phyloP scores from a whole-genome alignment of 2,113 vertebrate genomes.

The Bucco capensis region DNA sequence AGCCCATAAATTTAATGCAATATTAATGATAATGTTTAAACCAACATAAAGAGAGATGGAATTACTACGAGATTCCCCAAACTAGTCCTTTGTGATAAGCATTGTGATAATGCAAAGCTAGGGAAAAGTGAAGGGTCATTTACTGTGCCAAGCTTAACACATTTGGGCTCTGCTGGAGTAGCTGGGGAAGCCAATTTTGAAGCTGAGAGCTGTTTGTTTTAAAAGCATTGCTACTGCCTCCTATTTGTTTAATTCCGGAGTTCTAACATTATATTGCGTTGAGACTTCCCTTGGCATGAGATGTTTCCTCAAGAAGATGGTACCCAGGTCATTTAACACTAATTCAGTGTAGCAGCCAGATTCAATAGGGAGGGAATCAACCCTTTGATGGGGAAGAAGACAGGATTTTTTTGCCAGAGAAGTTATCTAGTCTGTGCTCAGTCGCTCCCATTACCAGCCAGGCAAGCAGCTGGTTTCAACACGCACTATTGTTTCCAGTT shows the following conservation, averaged over 20 bases:
- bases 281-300: conserved; percentile 27
- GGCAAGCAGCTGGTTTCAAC: conserved; percentile 60
- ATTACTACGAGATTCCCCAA: conserved; percentile 8
- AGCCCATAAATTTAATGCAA: background rate
- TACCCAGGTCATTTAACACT: conserved; percentile 36
- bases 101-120: conserved; percentile 22
- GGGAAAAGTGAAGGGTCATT: conserved; percentile 49
- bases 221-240: conserved; percentile 50
- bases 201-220: conserved; percentile 61
- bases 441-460: background rate
- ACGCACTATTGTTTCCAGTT: conserved; percentile 59
- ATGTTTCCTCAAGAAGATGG: conserved; percentile 18
- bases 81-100: conserved; percentile 16
- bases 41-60: background rate
- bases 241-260: conserved; percentile 59
- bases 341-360: background rate
- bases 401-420: conserved; percentile 27
- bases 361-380: background rate
- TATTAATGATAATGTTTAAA: conserved; percentile 27
- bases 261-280: conserved; percentile 29
- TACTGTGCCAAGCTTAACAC: conserved; percentile 44
- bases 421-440: background rate
- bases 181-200: conserved; percentile 28
- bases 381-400: background rate
- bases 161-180: conserved; percentile 52